Conservation (phyloP, 2,888 invertebrate species). For the Isotomurus palustris region DNA sequence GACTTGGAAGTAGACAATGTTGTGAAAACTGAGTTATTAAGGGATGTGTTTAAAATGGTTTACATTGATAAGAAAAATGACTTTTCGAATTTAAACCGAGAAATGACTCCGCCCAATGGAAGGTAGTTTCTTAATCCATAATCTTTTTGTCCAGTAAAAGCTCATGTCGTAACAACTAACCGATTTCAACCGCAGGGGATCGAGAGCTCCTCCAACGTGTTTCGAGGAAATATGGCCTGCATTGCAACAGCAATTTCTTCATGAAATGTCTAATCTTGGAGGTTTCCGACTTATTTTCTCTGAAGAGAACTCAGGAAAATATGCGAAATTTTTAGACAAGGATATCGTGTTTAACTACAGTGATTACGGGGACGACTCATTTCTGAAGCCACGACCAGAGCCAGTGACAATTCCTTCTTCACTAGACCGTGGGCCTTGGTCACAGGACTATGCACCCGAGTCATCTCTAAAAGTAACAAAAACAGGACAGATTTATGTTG, state of each 20-base stretch:
- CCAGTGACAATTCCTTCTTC: background rate
- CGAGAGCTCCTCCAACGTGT: background rate
- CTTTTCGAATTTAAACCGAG: too few relatives aligned
- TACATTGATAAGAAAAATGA: too few relatives aligned
- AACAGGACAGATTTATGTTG: constrained; percentile 1
- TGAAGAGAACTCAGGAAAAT: constrained; percentile 23
- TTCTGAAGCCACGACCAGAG: constrained; percentile 2
- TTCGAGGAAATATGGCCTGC: background rate
- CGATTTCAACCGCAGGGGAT: background rate
- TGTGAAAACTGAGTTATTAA: constrained; percentile 73
- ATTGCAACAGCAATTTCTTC: constrained; percentile 56
- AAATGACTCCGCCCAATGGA: constrained; percentile 53
- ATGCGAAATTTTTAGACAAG: constrained; percentile 63
- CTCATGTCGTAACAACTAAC: too few relatives aligned
- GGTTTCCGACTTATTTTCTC: constrained; percentile 57
- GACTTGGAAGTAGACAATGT: constrained; percentile 79
- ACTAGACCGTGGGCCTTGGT: background rate
- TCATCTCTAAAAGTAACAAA: background rate
- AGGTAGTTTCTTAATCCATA: background rate
- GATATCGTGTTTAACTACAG: too few relatives aligned
- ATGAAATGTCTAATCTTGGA: constrained; percentile 70
- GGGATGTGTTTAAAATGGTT: constrained; percentile 71
- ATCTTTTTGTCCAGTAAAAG: too few relatives aligned
- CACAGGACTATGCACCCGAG: background rate
- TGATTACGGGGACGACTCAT: background rate